Conservation (phyloP, 2,797 vertebrate species). For the Macrochelys suwanniensis region DNA sequence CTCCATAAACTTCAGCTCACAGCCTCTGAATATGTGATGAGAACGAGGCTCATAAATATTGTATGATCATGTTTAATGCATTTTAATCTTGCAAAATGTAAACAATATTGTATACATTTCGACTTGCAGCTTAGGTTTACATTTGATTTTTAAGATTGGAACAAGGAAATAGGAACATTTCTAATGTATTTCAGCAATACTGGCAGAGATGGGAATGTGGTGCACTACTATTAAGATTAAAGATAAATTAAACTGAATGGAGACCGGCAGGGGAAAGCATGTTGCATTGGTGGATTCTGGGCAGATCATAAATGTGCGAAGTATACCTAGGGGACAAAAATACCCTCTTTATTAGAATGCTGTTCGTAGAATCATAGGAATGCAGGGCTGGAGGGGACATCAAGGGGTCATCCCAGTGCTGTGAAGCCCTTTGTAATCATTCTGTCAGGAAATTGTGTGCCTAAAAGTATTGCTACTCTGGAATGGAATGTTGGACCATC, state of each 20-base stretch:
- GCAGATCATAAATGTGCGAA: slow-evolving; percentile 17
- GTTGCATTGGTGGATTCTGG: not conserved
- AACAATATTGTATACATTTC: slow-evolving; percentile 30
- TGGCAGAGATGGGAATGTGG: not conserved
- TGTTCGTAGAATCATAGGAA: not conserved
- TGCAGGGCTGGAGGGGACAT: not conserved
- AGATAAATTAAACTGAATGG: slow-evolving; percentile 38
- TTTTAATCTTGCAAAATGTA: slow-evolving; percentile 48
- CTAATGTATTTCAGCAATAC: not conserved
- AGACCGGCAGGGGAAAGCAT: not conserved
- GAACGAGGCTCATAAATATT: slow-evolving; percentile 46
- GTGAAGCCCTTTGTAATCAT: fast-evolving
- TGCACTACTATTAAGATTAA: slow-evolving; percentile 3
- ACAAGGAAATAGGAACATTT: not conserved
- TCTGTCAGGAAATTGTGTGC: not conserved
- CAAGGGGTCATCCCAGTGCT: not conserved
- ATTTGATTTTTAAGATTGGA: slow-evolving; percentile 40
- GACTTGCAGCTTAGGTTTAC: slow-evolving; percentile 21
- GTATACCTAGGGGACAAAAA: slow-evolving; percentile 1
- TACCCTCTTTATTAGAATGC: not conserved
- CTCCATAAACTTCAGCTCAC: slow-evolving; percentile 26
- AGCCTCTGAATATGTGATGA: slow-evolving; percentile 24
- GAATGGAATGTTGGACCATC: not conserved
- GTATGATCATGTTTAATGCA: slow-evolving; percentile 51
- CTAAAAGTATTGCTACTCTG: not conserved